Evolutionary conservation across 1,140 invertebrate genomes (phyloP), one percentile per base, ranked within the genome.

Genomic region (Heliothis subflexa): DNA sequence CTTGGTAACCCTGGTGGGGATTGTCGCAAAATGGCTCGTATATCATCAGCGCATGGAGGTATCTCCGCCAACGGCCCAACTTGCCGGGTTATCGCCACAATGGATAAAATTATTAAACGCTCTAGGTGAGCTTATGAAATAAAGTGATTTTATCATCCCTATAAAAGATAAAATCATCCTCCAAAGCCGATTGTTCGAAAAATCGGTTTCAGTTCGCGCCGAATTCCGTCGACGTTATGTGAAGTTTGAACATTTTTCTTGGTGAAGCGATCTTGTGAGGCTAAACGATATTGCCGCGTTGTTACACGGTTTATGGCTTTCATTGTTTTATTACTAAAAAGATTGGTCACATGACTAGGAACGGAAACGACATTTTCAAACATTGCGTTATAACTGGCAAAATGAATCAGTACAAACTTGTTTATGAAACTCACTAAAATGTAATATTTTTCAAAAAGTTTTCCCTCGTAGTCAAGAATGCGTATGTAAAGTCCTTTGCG

Each of bases 31-130:
- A 72, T 78, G 70, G 71, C 70, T 75, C 78, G 71, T 83, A 78
- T 80, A 83, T 83, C 78, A 80, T 71, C 47, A 33, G 59, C n/a
- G 66, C 73, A 74, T 50, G 78, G 75, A 66, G 21, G 75, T 78
- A 76, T 78, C 81, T 78, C 18, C 62, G 73, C 62, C 21, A 80
- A 74, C 72, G 78, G 78, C 70, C 76, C 66, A 82, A 83, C 81
- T 78, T 70, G 54, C 52, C 21, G 21, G 74, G 70, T 77, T 82
- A 82, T 82, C 78, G 62, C 45, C 40, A 61, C 21, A 68, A 78
- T 49, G 61, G 59, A 62, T 50, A 33, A 61, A 74, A 79, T 74
- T 64, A 73, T 74, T 74, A 68, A 79, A 71, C 25, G 47, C 47
- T 71, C 66, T 52, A 70, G 18, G 66, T 70, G 21, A 70, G 47